These are phyloP conservation scores for Holacanthella duospinosa DNA, from an alignment of 2,888 invertebrate genomes.

Conservation along the genomic window DNA sequence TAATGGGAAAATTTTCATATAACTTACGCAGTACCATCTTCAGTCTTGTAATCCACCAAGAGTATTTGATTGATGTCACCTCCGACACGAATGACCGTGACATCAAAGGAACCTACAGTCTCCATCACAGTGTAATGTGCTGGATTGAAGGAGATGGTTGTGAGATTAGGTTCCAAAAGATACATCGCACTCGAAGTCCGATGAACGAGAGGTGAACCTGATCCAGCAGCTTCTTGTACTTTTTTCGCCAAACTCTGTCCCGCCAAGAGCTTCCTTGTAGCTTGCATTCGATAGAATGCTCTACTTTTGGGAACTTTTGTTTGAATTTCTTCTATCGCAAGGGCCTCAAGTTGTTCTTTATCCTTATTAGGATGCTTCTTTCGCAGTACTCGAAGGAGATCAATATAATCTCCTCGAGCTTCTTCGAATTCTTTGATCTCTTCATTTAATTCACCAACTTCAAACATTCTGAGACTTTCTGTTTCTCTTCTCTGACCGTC, in stretches of 20 bases:
- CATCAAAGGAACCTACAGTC: conserved; percentile 88
- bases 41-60: conserved; percentile 83
- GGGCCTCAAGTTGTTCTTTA: conserved; percentile 78
- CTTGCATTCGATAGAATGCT: conserved; percentile 77
- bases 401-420: conserved; percentile 84
- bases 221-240: conserved; percentile 76
- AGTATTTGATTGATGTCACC: conserved; percentile 65
- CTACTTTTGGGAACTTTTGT: conserved; percentile 89
- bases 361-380: conserved; percentile 84
- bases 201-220: conserved; percentile 46
- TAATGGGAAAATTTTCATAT: neutral
- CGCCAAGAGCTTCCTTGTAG: conserved; percentile 89
- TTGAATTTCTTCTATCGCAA: conserved; percentile 84
- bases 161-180: conserved; percentile 54
- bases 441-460: conserved; percentile 52
- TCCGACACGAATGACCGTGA: conserved; percentile 75
- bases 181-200: conserved; percentile 49
- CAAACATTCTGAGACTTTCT: conserved; percentile 27
- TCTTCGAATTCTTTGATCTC: conserved; percentile 67
- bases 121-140: conserved; percentile 98
- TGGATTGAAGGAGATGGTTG: conserved; percentile 81
- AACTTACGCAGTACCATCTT: conserved; percentile 92
- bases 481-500: conserved; percentile 42
- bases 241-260: conserved; percentile 82
- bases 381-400: conserved; percentile 75